Percentiles rank a stretch among this genome's conserved stretches.
phyloP scores from a whole-genome alignment of 2,113 vertebrate genomes.

The Jaculus jaculus region DNA sequence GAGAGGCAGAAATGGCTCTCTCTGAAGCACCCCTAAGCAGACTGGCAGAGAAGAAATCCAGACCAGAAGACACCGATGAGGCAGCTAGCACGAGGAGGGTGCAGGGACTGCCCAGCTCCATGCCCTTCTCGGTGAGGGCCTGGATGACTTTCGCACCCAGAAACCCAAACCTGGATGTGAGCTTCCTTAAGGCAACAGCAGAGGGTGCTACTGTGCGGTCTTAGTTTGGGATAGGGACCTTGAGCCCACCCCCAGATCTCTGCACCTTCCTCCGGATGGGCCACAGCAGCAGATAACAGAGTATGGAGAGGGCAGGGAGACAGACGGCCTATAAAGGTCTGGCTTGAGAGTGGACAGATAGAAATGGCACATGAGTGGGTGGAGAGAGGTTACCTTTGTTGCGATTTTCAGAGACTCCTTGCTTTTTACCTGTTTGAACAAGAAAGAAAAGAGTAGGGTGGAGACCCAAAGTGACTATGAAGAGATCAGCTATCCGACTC shows the following conservation, averaged over 20 bases:
- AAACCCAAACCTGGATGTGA: neutral
- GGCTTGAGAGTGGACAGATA: constrained; percentile 79
- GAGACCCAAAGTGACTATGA: constrained; percentile 69
- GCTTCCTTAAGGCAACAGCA: constrained; percentile 42
- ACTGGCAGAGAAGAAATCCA: constrained; percentile 82
- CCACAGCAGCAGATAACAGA: constrained; percentile 86
- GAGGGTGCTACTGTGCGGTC: constrained; percentile 54
- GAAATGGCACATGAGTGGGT: constrained; percentile 88
- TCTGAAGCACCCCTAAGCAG: constrained; percentile 90
- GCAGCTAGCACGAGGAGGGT: constrained; percentile 65
- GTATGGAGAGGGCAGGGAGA: constrained; percentile 85
- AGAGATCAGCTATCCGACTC: constrained; percentile 52
- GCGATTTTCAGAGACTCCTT: constrained; percentile 99
- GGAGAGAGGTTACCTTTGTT: constrained; percentile 97
- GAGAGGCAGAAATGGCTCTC: constrained; percentile 86
- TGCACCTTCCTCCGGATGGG: constrained; percentile 92
- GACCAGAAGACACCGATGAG: constrained; percentile 76
- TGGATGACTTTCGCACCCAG: neutral
- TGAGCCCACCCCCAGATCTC: constrained; percentile 64
- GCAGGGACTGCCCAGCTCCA: constrained; percentile 83
- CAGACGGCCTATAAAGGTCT: constrained; percentile 82
- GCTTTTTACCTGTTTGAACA: constrained; percentile 99
- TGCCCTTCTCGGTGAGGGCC: constrained; percentile 9
- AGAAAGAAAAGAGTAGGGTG: constrained; percentile 89
- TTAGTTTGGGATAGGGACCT: constrained; percentile 53